These are phyloP conservation scores for Sitodiplosis mosellana DNA, from an alignment of 1,140 invertebrate species.

Conservation along the genomic window DNA sequence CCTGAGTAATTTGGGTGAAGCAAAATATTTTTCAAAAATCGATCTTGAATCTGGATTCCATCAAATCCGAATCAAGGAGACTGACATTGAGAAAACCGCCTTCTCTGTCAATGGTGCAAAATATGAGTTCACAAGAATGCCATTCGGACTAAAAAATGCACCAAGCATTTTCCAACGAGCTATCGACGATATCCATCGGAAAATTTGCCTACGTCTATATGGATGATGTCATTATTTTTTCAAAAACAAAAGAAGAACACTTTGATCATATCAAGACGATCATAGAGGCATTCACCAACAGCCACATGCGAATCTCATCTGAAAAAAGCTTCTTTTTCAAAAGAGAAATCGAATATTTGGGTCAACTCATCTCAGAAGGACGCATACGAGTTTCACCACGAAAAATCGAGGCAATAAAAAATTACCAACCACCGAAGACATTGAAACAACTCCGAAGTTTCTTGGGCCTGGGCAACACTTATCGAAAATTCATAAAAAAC, in stretches of 20 bases:
- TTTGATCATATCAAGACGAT: too few species aligned
- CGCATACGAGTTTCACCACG: constrained; percentile 9
- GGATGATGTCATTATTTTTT: background rate
- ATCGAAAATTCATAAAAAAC: constrained; percentile 8
- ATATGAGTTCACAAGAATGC: constrained; percentile 21
- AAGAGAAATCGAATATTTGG: constrained; percentile 8
- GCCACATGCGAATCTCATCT: constrained; percentile 27
- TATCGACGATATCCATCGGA: constrained; percentile 21
- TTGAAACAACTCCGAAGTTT: constrained; percentile 4
- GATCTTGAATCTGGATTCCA: constrained; percentile 28
- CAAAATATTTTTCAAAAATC: constrained; percentile 21
- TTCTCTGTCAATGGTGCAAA: constrained; percentile 20
- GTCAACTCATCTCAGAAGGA: too few species aligned
- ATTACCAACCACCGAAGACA: constrained; percentile 6
- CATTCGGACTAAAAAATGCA: constrained; percentile 25
- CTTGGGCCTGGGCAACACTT: constrained; percentile 5
- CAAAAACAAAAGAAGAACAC: too few species aligned
- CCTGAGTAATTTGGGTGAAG: constrained; percentile 15
- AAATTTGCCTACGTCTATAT: constrained; percentile 18
- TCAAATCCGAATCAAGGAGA: constrained; percentile 25
- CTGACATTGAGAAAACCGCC: constrained; percentile 26
- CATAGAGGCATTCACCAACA: too few species aligned
- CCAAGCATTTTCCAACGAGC: constrained; percentile 25
- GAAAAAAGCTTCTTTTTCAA: constrained; percentile 25
- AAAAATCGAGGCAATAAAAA: constrained; percentile 10